Conservation (phyloP, 92 coral and sea anemone genomes). For the Palythoa heliodiscus region DNA sequence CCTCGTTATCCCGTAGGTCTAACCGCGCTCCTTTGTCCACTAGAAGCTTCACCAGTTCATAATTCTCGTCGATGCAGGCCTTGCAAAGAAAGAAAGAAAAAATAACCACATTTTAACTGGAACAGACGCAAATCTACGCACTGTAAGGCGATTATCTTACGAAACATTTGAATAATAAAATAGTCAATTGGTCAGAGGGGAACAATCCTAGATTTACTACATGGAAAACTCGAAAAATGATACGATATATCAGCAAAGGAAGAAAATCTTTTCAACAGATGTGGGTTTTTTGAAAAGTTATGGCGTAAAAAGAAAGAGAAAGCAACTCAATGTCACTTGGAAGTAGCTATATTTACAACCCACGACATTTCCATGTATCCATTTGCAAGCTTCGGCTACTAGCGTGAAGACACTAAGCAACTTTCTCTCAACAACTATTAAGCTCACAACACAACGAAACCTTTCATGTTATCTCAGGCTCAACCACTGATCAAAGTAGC, state of each 20-base stretch:
- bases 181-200: constrained; percentile 41
- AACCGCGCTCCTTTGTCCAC: constrained; percentile 91
- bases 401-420: constrained; percentile 14
- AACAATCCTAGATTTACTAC: constrained; percentile 39
- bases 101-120: constrained; percentile 50
- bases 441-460: constrained; percentile 24
- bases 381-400: constrained; percentile 50
- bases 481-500: constrained; percentile 34
- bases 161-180: constrained; percentile 61
- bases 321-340: constrained; percentile 30
- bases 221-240: constrained; percentile 41
- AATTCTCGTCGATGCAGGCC: constrained; percentile 98
- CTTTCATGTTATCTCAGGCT: constrained; percentile 24
- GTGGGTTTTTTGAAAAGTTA: background rate
- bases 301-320: constrained; percentile 20
- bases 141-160: constrained; percentile 57
- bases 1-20: constrained; percentile 96
- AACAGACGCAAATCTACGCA: constrained; percentile 73
- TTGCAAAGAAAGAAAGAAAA: constrained; percentile 52
- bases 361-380: constrained; percentile 60
- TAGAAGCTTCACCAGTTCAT: constrained; percentile 84
- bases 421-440: constrained; percentile 15
- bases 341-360: constrained; percentile 49
- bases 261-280: constrained; percentile 23
- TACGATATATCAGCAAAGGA: constrained; percentile 34